A percentile compares a stretch with the other conserved stretches of the same genome.
Evolutionary conservation across 2,888 invertebrate genomes (phyloP).

Genomic region (Eupithecia abbreviata): DNA sequence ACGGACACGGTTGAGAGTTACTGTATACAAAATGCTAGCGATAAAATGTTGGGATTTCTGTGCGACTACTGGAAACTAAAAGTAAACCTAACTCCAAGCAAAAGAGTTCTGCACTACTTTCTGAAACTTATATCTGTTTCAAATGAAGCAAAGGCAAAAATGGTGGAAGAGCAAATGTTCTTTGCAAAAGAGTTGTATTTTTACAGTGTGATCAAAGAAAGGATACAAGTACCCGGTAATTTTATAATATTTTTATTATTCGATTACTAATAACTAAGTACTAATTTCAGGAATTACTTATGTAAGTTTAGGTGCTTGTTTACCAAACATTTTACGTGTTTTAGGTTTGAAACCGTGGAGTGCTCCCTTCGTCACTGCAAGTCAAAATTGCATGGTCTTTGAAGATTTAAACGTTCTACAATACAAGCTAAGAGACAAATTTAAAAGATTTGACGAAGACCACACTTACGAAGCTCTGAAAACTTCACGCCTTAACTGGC

Average conservation of each 20-base stretch:
- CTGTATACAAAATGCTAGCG: conserved; percentile 62
- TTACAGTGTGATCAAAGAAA: conserved; percentile 63
- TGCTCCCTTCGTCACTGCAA: conserved; percentile 57
- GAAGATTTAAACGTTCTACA: conserved; percentile 68
- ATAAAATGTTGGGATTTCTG: conserved; percentile 75
- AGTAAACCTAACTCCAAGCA: conserved; percentile 50
- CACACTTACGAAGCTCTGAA: conserved; percentile 76
- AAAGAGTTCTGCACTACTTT: conserved; percentile 61
- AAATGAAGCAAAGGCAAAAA: conserved; percentile 70
- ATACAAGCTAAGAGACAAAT: conserved; percentile 66
- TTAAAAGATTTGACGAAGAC: conserved; percentile 70
- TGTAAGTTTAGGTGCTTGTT: background rate
- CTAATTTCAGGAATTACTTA: background rate
- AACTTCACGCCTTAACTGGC: too few species aligned
- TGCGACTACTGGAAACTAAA: conserved; percentile 74
- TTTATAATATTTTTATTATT: background rate
- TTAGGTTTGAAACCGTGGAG: conserved; percentile 69
- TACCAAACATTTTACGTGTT: background rate
- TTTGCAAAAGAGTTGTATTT: conserved; percentile 69
- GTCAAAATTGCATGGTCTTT: conserved; percentile 69
- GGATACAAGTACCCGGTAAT: conserved; percentile 63
- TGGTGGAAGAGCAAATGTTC: conserved; percentile 67
- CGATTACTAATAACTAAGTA: background rate
- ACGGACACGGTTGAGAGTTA: conserved; percentile 54
- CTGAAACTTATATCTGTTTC: conserved; percentile 68